Evolutionary conservation across 2,113 vertebrate genomes (phyloP).

Genomic region (Proteles cristata): DNA sequence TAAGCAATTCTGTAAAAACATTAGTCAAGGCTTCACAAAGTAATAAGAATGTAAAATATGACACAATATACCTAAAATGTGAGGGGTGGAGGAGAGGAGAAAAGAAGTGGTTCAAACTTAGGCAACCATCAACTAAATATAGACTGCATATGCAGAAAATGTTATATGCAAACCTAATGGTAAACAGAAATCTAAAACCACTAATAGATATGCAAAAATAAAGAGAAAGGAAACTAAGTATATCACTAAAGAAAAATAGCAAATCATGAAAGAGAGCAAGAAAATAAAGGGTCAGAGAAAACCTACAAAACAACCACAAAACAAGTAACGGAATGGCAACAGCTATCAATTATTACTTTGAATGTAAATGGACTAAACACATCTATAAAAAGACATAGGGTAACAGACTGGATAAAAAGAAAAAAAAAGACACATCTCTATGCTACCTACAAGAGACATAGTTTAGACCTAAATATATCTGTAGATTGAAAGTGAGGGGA

Average conservation of each 20-base stretch:
- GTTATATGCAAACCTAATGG: not conserved
- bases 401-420: not conserved
- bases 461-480: not conserved
- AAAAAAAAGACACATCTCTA: not conserved
- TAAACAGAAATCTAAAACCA: not conserved
- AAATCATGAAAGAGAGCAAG: not conserved
- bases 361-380: not conserved
- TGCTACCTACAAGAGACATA: too few relatives aligned
- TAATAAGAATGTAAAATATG: not conserved
- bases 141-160: not conserved
- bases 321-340: not conserved
- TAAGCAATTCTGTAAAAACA: not conserved
- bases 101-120: not conserved
- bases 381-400: not conserved
- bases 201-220: not conserved
- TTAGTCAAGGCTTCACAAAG: not conserved
- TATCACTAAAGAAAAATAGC: not conserved
- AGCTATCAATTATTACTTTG: not conserved
- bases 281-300: not conserved
- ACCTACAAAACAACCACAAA: not conserved
- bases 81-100: not conserved
- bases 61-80: not conserved
- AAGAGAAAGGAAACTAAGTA: not conserved
- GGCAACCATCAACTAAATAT: too few relatives aligned
- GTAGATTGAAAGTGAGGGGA: not conserved